Base-by-base conservation (phyloP, 2,113 vertebrate genomes). In the Elephas maximus region DNA sequence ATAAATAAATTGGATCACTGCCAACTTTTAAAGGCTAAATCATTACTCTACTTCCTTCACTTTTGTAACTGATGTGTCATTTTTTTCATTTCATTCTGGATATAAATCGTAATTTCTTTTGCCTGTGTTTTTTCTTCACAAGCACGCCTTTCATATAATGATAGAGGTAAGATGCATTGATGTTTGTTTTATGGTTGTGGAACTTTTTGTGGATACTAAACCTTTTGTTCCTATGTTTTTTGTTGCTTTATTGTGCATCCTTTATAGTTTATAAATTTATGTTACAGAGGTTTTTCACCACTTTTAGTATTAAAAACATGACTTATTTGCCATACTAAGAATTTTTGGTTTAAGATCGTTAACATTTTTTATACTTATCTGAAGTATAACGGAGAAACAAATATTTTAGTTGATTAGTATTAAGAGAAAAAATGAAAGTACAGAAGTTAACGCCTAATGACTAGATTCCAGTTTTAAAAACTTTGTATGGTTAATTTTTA, bases 71-170 rank as follows among this genome's bases (percentile, higher is more conserved):
- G 81, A 96, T 98, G 85, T 97, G 97, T 98, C 98, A 91, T 98
- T 98, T 98, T 98, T 98, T 98, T 98, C 98, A 97, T 98, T 98
- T 98, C 98, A 92, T 98, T 98, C 98, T 98, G 98, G 97, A 97
- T 99, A 97, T 98, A 98, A 99, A 98, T 98, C 99, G 97, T 99
- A 99, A 99, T 99, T 98, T 98, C 98, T 99, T 99, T 99, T 99
- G 99, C 99, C 98, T 99, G 96, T 99, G 98, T 99, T 99, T 98
- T 99, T 98, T 98, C 99, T 99, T 99, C 98, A 98, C 99, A 99
- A 99, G 99, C 99, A 99, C 98, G 99, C 99, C 99, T 99, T 99
- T 99, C 99, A 99, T 99, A 99, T 99, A 99, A 99, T 99, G 99
- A 99, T 99, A 99, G 99, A 99, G 99, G 99, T 99, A 99, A 99